Percentiles rank a stretch among this genome's conserved stretches.
Conservation (phyloP, 2,797 vertebrate genomes). For the Clarias fuscus region DNA sequence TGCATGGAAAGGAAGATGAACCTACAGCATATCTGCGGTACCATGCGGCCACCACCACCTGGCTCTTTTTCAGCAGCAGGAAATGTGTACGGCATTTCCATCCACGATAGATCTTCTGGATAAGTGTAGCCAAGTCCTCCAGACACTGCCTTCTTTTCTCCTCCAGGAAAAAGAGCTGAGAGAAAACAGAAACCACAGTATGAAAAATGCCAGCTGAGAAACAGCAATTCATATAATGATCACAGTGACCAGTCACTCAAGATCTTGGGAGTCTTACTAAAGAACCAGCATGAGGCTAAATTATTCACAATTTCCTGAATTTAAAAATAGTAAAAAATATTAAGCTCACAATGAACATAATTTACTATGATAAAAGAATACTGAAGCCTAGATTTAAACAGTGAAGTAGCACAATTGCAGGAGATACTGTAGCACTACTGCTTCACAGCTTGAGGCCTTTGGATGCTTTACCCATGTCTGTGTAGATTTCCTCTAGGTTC, state of each 20-base stretch:
- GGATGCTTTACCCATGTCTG: background rate
- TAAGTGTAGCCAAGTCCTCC: conserved; percentile 90
- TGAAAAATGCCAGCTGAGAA: background rate
- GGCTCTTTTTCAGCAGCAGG: conserved; percentile 89
- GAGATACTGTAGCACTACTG: background rate
- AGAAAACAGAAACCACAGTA: background rate
- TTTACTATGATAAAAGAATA: conserved; percentile 1
- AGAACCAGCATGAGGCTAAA: background rate
- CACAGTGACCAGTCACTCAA: background rate
- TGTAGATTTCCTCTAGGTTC: background rate
- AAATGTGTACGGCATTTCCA: conserved; percentile 92
- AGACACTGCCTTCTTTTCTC: conserved; percentile 87
- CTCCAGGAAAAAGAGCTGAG: conserved; percentile 92
- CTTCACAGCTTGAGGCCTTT: background rate
- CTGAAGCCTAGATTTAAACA: background rate
- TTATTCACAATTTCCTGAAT: background rate
- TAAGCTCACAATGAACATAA: background rate
- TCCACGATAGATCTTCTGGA: conserved; percentile 95
- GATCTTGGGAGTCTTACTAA: background rate
- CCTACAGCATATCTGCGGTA: conserved; percentile 89
- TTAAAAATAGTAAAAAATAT: background rate
- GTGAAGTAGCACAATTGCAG: no score
- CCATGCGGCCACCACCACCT: conserved; percentile 91
- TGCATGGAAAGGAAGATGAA: background rate
- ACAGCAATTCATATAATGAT: no score